Evolutionary conservation across 2,888 invertebrate genomes (phyloP).

Genomic region (Reticulitermes lucifugus): DNA sequence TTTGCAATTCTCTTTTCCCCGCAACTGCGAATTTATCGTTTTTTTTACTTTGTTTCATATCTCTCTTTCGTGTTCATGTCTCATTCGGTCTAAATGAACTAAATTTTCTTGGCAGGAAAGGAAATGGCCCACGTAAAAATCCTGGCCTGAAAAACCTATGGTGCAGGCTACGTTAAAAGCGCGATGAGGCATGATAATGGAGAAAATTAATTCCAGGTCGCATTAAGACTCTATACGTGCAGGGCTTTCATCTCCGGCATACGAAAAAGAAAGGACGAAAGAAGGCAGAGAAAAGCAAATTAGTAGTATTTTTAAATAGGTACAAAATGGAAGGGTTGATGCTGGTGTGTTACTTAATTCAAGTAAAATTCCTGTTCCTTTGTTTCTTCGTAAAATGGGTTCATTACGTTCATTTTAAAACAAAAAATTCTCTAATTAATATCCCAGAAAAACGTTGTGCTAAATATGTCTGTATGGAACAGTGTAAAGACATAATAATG

Average conservation of each 20-base stretch:
- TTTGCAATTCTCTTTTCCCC: neutral
- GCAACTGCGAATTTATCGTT: too few relatives aligned
- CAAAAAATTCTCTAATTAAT: neutral
- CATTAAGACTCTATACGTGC: slow-evolving; percentile 7
- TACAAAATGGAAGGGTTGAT: neutral
- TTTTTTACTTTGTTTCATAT: too few relatives aligned
- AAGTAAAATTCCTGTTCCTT: neutral
- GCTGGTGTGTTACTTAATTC: neutral
- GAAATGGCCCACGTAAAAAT: neutral
- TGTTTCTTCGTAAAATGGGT: neutral
- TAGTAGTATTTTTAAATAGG: neutral
- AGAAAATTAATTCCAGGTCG: neutral
- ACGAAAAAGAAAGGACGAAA: neutral
- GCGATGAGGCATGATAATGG: neutral
- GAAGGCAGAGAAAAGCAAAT: neutral
- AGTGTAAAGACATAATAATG: too few relatives aligned
- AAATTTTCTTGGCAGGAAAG: neutral
- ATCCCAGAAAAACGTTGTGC: too few relatives aligned
- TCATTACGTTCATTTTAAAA: neutral
- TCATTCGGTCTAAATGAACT: neutral
- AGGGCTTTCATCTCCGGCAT: neutral
- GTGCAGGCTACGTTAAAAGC: neutral
- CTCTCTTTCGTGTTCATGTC: neutral
- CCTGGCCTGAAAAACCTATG: neutral
- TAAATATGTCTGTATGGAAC: too few relatives aligned